Percentiles rank a stretch among this genome's conserved stretches.
Conservation (phyloP, 1,140 invertebrate species). For the Cotesia typhae region DNA sequence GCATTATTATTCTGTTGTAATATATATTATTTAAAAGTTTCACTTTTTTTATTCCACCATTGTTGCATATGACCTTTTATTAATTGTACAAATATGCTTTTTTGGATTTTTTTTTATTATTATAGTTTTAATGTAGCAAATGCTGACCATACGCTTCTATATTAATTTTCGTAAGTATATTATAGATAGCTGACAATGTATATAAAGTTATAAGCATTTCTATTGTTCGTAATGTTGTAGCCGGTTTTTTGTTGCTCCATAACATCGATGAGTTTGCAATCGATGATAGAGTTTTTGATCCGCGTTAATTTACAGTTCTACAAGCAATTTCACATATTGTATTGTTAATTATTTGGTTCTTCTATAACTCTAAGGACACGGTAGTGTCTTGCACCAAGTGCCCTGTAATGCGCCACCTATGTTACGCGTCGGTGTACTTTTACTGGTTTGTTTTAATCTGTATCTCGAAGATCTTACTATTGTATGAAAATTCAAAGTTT, state of each 20-base stretch:
- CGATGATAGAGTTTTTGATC: constrained; percentile 36
- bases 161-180: constrained; percentile 1
- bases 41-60: constrained; percentile 31
- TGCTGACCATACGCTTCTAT: constrained; percentile 7
- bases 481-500: too few species aligned
- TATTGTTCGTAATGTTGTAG: constrained; percentile 55
- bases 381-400: too few species aligned
- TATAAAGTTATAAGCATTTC: constrained; percentile 42
- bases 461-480: neutral
- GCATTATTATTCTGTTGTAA: constrained; percentile 32
- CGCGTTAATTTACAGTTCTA: constrained; percentile 2
- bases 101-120: constrained; percentile 3
- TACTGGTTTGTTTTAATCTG: constrained; percentile 11
- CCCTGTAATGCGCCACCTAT: neutral
- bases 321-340: constrained; percentile 14
- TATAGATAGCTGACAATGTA: neutral
- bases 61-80: constrained; percentile 40
- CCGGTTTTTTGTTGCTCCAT: constrained; percentile 45
- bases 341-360: too few species aligned
- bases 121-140: constrained; percentile 39
- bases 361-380: too few species aligned
- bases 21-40: constrained; percentile 39
- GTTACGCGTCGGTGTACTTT: constrained; percentile 7
- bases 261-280: constrained; percentile 61
- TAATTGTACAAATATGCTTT: constrained; percentile 41